phyloP scores from a whole-genome alignment of 30 jellyfish, hydroid and myxozoan species.

The Aurelia aurita complex sp. Pacific region DNA sequence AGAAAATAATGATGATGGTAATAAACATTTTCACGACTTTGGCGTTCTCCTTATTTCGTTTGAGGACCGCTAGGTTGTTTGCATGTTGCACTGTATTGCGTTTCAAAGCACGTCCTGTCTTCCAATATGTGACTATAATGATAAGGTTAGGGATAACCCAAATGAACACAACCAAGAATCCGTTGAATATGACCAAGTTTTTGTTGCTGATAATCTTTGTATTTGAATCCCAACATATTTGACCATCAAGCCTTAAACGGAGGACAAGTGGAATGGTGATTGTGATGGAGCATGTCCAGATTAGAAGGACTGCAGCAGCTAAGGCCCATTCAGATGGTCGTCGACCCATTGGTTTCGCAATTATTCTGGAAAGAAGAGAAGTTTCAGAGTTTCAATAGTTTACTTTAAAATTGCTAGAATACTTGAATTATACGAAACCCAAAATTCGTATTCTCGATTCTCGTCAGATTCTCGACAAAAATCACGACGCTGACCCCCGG shows the following conservation, averaged over 20 bases:
- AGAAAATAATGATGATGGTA: conserved; percentile 20
- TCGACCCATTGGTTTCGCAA: conserved; percentile 2
- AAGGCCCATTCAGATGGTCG: not conserved
- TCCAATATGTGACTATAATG: conserved; percentile 19
- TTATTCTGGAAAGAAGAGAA: not conserved
- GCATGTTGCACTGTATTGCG: conserved; percentile 34
- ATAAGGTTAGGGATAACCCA: conserved; percentile 32
- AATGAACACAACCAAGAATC: conserved; percentile 2
- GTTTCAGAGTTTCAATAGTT: not conserved
- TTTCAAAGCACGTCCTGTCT: conserved; percentile 28
- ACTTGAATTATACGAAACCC: too few relatives aligned
- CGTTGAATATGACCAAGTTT: not conserved
- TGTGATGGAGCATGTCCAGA: conserved; percentile 13
- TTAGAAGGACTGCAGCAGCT: not conserved
- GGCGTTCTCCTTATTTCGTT: conserved; percentile 29
- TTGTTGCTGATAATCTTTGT: too few relatives aligned
- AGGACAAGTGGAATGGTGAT: conserved; percentile 7
- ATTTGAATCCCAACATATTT: too few relatives aligned
- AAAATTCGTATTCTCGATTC: too few relatives aligned
- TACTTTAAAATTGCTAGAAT: too few relatives aligned
- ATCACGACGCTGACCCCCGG: too few relatives aligned
- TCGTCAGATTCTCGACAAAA: too few relatives aligned
- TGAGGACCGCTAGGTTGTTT: conserved; percentile 33
- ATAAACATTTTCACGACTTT: conserved; percentile 30
- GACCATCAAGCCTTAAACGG: not conserved